phyloP scores from a whole-genome alignment of 2,797 vertebrate genomes.

The Pachyuromys duprasi region DNA sequence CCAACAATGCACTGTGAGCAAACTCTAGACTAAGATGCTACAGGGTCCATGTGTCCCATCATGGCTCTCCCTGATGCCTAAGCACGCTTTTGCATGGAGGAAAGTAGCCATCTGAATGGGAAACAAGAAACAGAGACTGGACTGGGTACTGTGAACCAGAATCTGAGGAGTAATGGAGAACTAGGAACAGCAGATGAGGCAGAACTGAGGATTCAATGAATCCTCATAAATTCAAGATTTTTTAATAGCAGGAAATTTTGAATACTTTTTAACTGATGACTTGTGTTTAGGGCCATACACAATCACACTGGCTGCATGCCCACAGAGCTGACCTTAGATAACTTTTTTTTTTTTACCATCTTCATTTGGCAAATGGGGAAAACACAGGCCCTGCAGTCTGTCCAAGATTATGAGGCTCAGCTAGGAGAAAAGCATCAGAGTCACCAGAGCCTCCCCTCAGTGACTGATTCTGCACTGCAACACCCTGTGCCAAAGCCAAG shows the following conservation, averaged over 20 bases:
- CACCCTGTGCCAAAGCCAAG: neutral
- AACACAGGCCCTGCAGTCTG: neutral
- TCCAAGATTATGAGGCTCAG: neutral
- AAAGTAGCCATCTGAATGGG: neutral
- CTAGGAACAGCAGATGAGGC: neutral
- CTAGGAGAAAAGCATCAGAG: neutral
- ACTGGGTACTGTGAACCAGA: neutral
- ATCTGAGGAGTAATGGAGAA: neutral
- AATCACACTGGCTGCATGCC: neutral
- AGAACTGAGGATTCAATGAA: neutral
- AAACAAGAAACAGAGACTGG: neutral
- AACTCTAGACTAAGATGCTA: neutral
- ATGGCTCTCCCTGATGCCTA: neutral
- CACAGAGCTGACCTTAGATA: neutral
- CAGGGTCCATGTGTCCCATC: fast-evolving
- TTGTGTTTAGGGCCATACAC: neutral
- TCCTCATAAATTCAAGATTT: neutral
- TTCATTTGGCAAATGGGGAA: neutral
- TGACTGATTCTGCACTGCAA: fast-evolving
- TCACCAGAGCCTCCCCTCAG: neutral
- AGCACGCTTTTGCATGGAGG: neutral
- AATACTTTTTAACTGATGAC: neutral
- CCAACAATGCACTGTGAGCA: neutral
- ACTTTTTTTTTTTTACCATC: neutral
- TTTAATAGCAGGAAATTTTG: constrained; percentile 2